Evolutionary conservation across 2,113 vertebrate species (phyloP).

Genomic region (Glaucidium brasilianum): DNA sequence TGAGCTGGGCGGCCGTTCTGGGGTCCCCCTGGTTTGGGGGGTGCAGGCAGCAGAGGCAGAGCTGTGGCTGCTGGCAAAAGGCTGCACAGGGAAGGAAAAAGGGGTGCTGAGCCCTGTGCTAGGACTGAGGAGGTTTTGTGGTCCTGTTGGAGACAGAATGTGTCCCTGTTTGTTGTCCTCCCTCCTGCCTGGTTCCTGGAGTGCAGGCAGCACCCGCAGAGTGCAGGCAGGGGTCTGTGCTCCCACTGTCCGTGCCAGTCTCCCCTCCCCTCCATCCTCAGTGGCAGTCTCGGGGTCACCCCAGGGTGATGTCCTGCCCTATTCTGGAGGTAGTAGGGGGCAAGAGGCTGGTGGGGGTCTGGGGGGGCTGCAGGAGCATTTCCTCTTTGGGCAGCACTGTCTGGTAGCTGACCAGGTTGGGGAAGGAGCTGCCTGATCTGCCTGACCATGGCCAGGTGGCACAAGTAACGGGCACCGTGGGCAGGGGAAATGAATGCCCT

Average conservation of each 20-base stretch:
- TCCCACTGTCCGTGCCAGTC: accelerated
- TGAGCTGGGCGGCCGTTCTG: background rate
- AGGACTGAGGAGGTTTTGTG: background rate
- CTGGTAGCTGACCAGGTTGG: background rate
- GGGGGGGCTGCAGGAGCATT: background rate
- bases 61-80: background rate
- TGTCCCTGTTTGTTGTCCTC: no score
- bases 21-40: no score
- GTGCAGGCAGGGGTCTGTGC: background rate
- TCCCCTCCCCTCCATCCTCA: background rate
- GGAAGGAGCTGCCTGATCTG: background rate
- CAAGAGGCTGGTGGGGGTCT: background rate
- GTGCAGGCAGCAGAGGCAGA: no score
- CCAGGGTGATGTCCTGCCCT: no score
- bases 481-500: accelerated
- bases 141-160: accelerated
- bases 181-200: no score
- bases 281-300: background rate
- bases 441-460: background rate
- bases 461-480: background rate
- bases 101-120: no score
- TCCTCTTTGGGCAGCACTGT: background rate
- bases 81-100: accelerated
- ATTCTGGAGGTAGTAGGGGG: background rate
- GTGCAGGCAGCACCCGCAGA: background rate